Conservation (phyloP, 2,113 vertebrate species). For the Syngnathoides biaculeatus region DNA sequence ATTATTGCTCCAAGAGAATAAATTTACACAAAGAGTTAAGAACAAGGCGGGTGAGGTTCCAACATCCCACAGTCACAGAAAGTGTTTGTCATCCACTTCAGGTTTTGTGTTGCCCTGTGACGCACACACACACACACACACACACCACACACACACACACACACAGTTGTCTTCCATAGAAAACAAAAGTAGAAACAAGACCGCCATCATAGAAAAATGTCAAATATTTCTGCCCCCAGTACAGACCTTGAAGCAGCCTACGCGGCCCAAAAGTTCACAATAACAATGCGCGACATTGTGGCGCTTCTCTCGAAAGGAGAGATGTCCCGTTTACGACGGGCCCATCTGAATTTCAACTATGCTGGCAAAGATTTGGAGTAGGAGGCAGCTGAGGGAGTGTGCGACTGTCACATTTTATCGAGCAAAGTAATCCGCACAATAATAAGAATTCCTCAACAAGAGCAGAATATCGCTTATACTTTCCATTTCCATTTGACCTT, state of each 20-base stretch:
- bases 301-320: constrained; percentile 56
- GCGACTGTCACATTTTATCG: constrained; percentile 5
- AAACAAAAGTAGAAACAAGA: constrained; percentile 57
- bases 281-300: constrained; percentile 71
- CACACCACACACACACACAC: background rate
- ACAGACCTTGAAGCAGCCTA: constrained; percentile 53
- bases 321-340: constrained; percentile 54
- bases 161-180: constrained; percentile 40
- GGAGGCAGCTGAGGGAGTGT: constrained; percentile 48
- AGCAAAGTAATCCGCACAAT: background rate
- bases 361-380: constrained; percentile 61
- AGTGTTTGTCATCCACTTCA: constrained; percentile 59
- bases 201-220: constrained; percentile 69
- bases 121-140: constrained; percentile 20
- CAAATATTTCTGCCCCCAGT: constrained; percentile 62
- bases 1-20: constrained; percentile 8
- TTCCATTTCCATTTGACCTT: background rate
- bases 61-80: constrained; percentile 39
- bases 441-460: background rate
- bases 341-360: constrained; percentile 63
- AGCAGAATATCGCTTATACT: background rate
- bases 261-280: constrained; percentile 75
- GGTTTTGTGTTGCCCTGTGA: constrained; percentile 53
- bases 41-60: constrained; percentile 38
- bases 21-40: constrained; percentile 33